Evolutionary conservation across 2,888 invertebrate species (phyloP).

Genomic region (Andrena haemorrhoa): DNA sequence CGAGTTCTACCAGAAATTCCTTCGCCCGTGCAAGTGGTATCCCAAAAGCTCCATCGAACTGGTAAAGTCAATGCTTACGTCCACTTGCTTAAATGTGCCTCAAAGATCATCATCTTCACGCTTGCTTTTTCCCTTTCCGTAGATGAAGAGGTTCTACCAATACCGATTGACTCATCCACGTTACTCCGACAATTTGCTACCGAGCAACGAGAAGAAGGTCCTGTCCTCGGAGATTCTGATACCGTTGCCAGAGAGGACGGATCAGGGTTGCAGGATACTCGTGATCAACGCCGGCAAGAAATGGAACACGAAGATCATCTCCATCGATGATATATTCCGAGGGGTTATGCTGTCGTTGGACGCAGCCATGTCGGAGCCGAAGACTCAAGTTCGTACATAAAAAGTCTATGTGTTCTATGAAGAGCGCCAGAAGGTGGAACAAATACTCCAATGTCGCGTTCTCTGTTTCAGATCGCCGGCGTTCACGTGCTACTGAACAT

Average conservation of each 20-base stretch:
- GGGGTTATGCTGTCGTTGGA: constrained; percentile 90
- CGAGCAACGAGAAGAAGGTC: constrained; percentile 87
- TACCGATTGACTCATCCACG: constrained; percentile 89
- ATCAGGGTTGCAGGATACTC: constrained; percentile 89
- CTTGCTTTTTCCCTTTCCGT: constrained; percentile 48
- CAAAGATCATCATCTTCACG: too few relatives aligned
- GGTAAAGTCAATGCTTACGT: constrained; percentile 82
- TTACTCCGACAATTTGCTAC: constrained; percentile 88
- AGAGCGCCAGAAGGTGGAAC: too few relatives aligned
- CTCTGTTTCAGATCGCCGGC: constrained; percentile 87
- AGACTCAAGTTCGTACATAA: constrained; percentile 87
- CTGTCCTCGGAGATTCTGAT: constrained; percentile 89
- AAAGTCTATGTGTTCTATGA: too few relatives aligned
- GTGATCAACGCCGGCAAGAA: constrained; percentile 90
- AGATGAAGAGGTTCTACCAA: constrained; percentile 91
- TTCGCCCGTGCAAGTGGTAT: constrained; percentile 95
- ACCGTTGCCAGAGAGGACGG: constrained; percentile 89
- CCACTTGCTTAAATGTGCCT: too few relatives aligned
- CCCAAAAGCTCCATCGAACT: constrained; percentile 92
- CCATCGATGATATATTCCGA: constrained; percentile 89
- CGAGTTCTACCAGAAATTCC: constrained; percentile 91
- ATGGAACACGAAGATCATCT: constrained; percentile 91
- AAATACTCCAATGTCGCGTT: background rate
- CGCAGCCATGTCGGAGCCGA: constrained; percentile 92
- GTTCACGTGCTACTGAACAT: constrained; percentile 91